Evolutionary conservation across 2,888 invertebrate genomes (phyloP), one percentile per base, ranked within the genome.

Genomic region (Schizaphis graminum): DNA sequence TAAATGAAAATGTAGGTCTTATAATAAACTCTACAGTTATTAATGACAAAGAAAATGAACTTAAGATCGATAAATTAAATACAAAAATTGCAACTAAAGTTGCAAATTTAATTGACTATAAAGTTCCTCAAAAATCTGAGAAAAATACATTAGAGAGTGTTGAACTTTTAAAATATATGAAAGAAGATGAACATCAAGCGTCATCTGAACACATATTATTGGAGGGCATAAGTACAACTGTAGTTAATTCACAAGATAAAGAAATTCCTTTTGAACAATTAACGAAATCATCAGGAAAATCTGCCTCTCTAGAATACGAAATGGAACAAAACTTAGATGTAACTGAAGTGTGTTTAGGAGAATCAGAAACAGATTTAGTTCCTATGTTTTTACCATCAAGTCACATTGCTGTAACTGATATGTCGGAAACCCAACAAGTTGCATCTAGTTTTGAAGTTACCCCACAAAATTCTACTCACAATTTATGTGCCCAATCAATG

Each of bases 61-160:
- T 90, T 90, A 87, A 21, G 49, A 49, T 49, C 7, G 85, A 94
- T 91, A 21, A 85, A 26, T 41, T 86, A 5, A 49, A 87, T 41
- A 61, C 53, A 28, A 61, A 94, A 61, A 87, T 10, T 11, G 94
- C 94, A 0, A 91, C 41, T 3, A 61, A 53, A 53, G 28, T 86
- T 28, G 67, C 61, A 28, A 94, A 91, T 67, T 44, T 90, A 67
- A 61, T 49, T 41, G 90, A 61, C 11, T 90, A 57, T 41, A 94
- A 53, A 87, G 94, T 35, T 47, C 94, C 90, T 86, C 96, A 97
- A 10, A 96, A 95, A 94, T 95, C 96, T 86, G 96, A 96, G 85
- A 97, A 96, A 95, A 95, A 95, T 95, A 96, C 95, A 2, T 95
- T 96, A 84, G 96, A 96, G 95, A 95, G 96, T 95, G 95, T 96